Conservation (phyloP, 1,140 invertebrate genomes). For the Macrotrachela quadricornifera region DNA sequence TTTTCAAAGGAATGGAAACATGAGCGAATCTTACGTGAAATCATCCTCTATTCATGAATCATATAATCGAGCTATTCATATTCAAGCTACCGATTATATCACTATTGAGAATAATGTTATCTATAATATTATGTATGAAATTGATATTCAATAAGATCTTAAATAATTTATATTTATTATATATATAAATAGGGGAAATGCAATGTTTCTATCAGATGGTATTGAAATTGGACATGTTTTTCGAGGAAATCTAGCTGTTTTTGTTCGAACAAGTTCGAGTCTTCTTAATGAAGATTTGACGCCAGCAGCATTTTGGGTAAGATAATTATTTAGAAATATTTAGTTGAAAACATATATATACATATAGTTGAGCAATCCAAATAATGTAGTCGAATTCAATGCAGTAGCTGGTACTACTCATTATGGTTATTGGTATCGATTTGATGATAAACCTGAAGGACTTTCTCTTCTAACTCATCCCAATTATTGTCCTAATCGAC, state of each 20-base stretch:
- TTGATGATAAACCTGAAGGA: no score
- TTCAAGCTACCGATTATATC: constrained; percentile 16
- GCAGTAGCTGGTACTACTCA: constrained; percentile 22
- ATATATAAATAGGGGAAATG: no score
- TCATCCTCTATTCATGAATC: constrained; percentile 19
- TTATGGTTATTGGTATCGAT: constrained; percentile 23
- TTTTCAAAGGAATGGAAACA: constrained; percentile 22
- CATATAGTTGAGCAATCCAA: constrained; percentile 23
- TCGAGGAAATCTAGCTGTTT: constrained; percentile 21
- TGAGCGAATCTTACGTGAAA: constrained; percentile 19
- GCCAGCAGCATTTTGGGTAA: constrained; percentile 9
- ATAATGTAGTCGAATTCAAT: constrained; percentile 21
- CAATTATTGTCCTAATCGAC: constrained; percentile 16
- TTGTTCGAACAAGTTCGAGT: constrained; percentile 20
- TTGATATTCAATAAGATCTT: constrained; percentile 15
- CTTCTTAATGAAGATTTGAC: constrained; percentile 27
- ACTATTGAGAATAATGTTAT: constrained; percentile 13
- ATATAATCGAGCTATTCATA: constrained; percentile 27
- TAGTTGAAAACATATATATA: constrained; percentile 9
- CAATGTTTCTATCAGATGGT: constrained; percentile 18
- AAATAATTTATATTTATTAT: no score
- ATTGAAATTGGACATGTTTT: constrained; percentile 22
- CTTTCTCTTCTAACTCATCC: constrained; percentile 15
- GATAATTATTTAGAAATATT: no score
- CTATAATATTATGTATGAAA: constrained; percentile 20